phyloP scores from a whole-genome alignment of 2,888 invertebrate genomes.

The Philereme vetulata region DNA sequence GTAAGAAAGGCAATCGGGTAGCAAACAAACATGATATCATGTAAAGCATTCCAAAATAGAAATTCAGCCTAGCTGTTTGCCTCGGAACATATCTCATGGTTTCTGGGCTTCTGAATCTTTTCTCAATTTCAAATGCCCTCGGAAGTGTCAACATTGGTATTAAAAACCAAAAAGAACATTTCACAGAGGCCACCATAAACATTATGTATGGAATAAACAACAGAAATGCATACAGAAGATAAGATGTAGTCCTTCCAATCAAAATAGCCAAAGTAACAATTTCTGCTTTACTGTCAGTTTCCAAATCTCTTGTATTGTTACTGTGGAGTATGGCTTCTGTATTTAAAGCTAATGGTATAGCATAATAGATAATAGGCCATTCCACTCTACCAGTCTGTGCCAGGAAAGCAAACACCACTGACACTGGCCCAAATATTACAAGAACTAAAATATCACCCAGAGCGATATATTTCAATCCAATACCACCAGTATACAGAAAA shows the following conservation, averaged over 20 bases:
- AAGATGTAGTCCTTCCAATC: conserved; percentile 95
- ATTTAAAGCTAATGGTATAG: conserved; percentile 95
- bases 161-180: conserved; percentile 94
- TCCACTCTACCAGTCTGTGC: conserved; percentile 96
- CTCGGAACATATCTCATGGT: conserved; percentile 92
- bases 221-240: conserved; percentile 94
- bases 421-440: conserved; percentile 96
- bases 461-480: conserved; percentile 97
- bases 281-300: conserved; percentile 93
- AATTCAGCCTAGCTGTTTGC: conserved; percentile 94
- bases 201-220: conserved; percentile 95
- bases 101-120: conserved; percentile 91
- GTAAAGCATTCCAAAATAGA: conserved; percentile 95
- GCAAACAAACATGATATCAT: conserved; percentile 91
- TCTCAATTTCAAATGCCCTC: conserved; percentile 95
- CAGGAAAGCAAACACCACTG: conserved; percentile 96
- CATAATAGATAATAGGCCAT: conserved; percentile 95
- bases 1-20: conserved; percentile 85
- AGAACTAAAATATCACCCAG: conserved; percentile 96
- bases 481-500: conserved; percentile 98
- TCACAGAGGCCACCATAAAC: conserved; percentile 92
- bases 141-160: conserved; percentile 94
- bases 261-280: conserved; percentile 98
- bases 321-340: conserved; percentile 98
- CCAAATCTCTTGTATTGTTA: conserved; percentile 96